Evolutionary conservation across 2,888 invertebrate species (phyloP).

Genomic region (Suillia variegata): DNA sequence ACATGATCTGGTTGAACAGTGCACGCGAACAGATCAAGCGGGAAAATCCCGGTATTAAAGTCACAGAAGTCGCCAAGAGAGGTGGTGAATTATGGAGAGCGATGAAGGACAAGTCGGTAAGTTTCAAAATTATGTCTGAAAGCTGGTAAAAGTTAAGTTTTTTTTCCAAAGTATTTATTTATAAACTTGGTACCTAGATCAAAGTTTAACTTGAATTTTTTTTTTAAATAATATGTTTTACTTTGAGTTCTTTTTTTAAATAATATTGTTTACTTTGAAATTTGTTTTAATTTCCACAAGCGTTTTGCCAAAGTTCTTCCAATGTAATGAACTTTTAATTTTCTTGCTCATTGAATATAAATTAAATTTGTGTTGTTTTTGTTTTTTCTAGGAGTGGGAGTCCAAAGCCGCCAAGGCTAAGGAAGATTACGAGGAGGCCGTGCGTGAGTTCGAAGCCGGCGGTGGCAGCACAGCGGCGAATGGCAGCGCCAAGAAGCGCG

Average conservation of each 20-base stretch:
- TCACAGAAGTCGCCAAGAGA: conserved; percentile 93
- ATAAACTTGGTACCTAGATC: too few relatives aligned
- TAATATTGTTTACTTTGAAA: too few relatives aligned
- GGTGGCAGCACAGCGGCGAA: conserved; percentile 66
- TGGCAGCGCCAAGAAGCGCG: conserved; percentile 64
- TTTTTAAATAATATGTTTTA: background rate
- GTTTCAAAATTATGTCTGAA: conserved; percentile 25
- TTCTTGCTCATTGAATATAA: conserved; percentile 2
- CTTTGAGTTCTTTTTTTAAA: too few relatives aligned
- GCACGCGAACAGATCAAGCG: conserved; percentile 85
- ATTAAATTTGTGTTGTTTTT: conserved; percentile 15
- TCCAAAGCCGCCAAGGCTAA: conserved; percentile 85
- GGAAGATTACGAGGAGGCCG: conserved; percentile 84
- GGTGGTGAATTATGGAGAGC: conserved; percentile 96
- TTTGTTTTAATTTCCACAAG: too few relatives aligned
- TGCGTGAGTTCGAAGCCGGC: conserved; percentile 86
- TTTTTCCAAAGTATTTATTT: too few relatives aligned
- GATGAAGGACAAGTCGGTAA: conserved; percentile 82
- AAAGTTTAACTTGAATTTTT: too few relatives aligned
- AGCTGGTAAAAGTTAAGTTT: too few relatives aligned
- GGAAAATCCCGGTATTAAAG: conserved; percentile 87
- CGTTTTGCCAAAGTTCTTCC: conserved; percentile 10
- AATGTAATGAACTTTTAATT: conserved; percentile 8
- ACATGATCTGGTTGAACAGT: conserved; percentile 94
- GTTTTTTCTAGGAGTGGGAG: conserved; percentile 79